phyloP scores from a whole-genome alignment of 2,113 vertebrate species.

The Leucoraja erinaceus region DNA sequence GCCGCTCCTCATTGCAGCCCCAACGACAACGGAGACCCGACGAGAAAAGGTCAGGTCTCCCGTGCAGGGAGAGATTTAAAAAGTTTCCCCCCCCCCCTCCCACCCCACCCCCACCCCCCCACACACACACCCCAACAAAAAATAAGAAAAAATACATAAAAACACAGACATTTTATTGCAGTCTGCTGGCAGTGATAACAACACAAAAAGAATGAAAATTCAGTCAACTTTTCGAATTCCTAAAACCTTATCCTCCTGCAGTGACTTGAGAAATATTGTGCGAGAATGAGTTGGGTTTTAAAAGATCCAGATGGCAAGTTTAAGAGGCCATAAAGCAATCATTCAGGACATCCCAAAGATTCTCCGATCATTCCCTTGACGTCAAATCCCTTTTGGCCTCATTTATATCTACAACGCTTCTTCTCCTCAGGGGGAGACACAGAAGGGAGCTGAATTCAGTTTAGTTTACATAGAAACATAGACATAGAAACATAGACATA shows the following conservation, averaged over 20 bases:
- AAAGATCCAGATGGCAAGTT: neutral
- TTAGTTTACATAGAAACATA: no score
- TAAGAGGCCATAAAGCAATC: neutral
- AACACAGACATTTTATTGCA: no score
- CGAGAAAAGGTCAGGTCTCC: no score
- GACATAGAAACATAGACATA: no score
- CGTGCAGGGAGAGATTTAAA: no score
- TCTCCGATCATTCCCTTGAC: neutral
- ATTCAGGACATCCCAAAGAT: neutral
- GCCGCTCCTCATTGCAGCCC: no score
- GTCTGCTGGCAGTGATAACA: neutral
- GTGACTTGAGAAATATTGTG: neutral
- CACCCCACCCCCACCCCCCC: no score
- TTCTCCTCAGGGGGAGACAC: neutral
- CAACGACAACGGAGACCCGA: no score
- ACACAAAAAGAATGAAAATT: neutral
- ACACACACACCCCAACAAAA: no score
- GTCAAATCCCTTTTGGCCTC: neutral
- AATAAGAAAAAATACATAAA: no score
- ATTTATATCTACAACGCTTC: neutral
- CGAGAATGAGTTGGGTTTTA: neutral
- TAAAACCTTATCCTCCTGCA: neutral
- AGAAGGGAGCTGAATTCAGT: no score
- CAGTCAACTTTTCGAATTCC: neutral
- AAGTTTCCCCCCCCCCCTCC: no score